These are phyloP conservation scores for Philonicus albiceps DNA, from an alignment of 2,888 invertebrate genomes.

Conservation along the genomic window DNA sequence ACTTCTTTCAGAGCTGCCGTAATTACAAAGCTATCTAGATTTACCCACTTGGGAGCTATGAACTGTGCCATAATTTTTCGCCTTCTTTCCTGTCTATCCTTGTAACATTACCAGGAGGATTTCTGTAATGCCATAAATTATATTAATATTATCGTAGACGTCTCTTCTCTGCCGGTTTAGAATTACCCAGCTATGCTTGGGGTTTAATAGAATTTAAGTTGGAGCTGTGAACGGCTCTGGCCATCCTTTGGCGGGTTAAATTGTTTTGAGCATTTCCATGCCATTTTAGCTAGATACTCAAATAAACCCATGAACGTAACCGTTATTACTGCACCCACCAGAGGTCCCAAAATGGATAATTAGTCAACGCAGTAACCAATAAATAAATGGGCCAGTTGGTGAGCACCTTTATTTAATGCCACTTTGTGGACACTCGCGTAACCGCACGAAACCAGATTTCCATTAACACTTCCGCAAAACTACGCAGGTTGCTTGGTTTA, in stretches of 20 bases:
- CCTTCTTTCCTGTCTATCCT: conserved; percentile 30
- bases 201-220: not conserved
- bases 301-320: not conserved
- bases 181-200: not conserved
- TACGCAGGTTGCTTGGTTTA: not conserved
- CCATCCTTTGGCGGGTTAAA: not conserved
- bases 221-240: not conserved
- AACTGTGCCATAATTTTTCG: conserved; percentile 30
- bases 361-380: not conserved
- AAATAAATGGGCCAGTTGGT: not conserved
- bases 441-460: not conserved
- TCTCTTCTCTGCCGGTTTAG: not conserved
- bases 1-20: conserved; percentile 29
- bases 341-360: not conserved
- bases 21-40: conserved; percentile 44
- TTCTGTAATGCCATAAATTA: conserved; percentile 31
- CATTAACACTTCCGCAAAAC: conserved; percentile 12
- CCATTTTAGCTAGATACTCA: not conserved
- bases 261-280: not conserved
- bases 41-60: conserved; percentile 19
- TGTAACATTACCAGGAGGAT: conserved; percentile 27
- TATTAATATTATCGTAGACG: conserved; percentile 12
- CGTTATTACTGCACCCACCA: not conserved
- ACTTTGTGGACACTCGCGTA: not conserved
- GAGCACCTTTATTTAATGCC: not conserved